Conservation (phyloP, 1,140 invertebrate species). For the Drosophila pandora region DNA sequence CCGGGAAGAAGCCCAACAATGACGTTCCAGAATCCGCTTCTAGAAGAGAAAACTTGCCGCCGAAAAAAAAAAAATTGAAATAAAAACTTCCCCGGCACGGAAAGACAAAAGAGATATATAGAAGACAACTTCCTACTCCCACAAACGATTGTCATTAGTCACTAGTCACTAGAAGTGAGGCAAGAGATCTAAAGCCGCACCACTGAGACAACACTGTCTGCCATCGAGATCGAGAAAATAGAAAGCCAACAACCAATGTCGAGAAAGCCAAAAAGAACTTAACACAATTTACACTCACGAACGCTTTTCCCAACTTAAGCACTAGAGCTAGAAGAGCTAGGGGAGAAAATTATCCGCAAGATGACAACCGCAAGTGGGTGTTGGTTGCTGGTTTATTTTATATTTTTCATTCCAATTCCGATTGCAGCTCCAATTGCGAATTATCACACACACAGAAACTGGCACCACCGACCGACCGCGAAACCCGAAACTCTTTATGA, state of each 20-base stretch:
- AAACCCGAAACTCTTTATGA: constrained; percentile 55
- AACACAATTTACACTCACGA: constrained; percentile 80
- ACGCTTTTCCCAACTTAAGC: constrained; percentile 74
- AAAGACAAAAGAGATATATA: constrained; percentile 18
- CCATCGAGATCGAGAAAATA: constrained; percentile 40
- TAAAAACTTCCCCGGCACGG: constrained; percentile 3
- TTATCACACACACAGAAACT: constrained; percentile 59
- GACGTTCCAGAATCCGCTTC: constrained; percentile 61
- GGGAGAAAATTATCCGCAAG: constrained; percentile 59
- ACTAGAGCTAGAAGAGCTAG: constrained; percentile 53
- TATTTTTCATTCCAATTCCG: constrained; percentile 15
- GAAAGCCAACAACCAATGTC: constrained; percentile 48
- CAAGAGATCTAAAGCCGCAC: constrained; percentile 25
- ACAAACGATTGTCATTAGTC: constrained; percentile 70
- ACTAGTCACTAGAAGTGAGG: constrained; percentile 61
- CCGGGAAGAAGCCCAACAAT: constrained; percentile 25
- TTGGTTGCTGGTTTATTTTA: constrained; percentile 22
- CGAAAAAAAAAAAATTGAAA: constrained; percentile 30
- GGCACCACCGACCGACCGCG: constrained; percentile 47
- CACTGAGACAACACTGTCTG: too few relatives aligned
- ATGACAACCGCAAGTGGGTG: constrained; percentile 76
- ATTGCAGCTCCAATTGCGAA: constrained; percentile 76
- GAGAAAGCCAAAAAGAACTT: constrained; percentile 79
- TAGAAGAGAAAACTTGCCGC: constrained; percentile 58
- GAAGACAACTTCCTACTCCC: constrained; percentile 39